Conservation (phyloP, 2,797 vertebrate species). For the Lemur catta region DNA sequence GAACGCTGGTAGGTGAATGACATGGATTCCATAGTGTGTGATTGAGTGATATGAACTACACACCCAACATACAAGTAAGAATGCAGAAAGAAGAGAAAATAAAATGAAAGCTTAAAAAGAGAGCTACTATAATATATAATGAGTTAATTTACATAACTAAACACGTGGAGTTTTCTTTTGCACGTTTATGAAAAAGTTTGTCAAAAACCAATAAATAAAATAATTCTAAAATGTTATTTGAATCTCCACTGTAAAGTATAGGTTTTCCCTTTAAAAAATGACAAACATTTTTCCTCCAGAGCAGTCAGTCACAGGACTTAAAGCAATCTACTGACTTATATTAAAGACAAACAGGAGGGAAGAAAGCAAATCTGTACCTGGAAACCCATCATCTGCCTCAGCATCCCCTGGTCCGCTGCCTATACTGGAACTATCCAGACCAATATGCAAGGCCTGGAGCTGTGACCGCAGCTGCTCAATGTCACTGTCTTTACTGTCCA, state of each 20-base stretch:
- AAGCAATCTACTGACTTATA: neutral
- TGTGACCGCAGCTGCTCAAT: conserved; percentile 97
- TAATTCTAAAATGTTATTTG: conserved; percentile 19
- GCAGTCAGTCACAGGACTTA: conserved; percentile 29
- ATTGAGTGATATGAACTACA: conserved; percentile 95
- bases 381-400: conserved; percentile 95
- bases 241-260: conserved; percentile 7
- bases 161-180: neutral
- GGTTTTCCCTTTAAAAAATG: conserved; percentile 14
- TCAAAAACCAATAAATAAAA: conserved; percentile 9
- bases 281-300: neutral
- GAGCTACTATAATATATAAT: neutral
- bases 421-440: conserved; percentile 94
- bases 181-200: neutral
- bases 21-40: conserved; percentile 96
- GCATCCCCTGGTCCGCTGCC: conserved; percentile 94
- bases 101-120: conserved; percentile 37
- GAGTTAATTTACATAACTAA: conserved; percentile 33
- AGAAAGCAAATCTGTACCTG: conserved; percentile 86
- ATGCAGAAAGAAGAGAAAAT: conserved; percentile 75
- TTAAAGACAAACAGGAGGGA: neutral
- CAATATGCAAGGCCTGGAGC: conserved; percentile 92
- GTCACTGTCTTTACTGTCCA: conserved; percentile 99
- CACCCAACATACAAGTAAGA: conserved; percentile 76
- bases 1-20: conserved; percentile 97